Base-by-base conservation (phyloP, 1,140 invertebrate genomes). In the Hypothenemus hampei region DNA sequence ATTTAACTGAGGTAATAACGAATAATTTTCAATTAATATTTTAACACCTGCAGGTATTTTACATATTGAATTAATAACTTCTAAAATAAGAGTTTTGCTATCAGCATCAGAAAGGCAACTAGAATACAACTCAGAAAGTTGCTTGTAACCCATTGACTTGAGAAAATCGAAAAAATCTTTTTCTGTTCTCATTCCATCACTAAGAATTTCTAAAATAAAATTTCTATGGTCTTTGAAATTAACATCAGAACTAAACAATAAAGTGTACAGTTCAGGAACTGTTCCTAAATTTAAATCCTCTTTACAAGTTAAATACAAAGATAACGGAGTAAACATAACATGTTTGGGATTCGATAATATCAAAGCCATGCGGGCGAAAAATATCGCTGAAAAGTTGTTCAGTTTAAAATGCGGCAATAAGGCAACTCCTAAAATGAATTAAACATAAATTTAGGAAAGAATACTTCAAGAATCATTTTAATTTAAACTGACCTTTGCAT, bases 191-290 rank as follows among this genome's bases (percentile, higher is more conserved):
- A 75, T 68, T 8, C 87, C 86, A 65, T 88, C 81, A 22, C 72
- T 70, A 33, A 90, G 73, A 6, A 86, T 70, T 61, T 79, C 72
- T 3, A 89, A 68, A 18, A 89, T 82, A 82, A 87, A 91, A 22
- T 72, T 67, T 58, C 84, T 75, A 50, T 85, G 78, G 1, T 75
- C 71, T 11, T 67, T 68, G 36, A 76, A 73, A 50, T 86, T 77
- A 1, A 86, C 69, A 39, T 84, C 79, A 4, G 80, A 78, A 55
- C 82, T 85, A 57, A 87, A 81, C 55, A 88, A 81, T 10, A 89
- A 75, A 46, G 81, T 82, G 22, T 86, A 77, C 53, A 89, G 81
- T 69, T 89, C 88, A 4, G 88, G 87, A n/a, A 89, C 80, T n/a
- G 79, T 76, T 3, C 75, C 75, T 1, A 88, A 69, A 67, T 87